These are phyloP conservation scores for Andrena camellia DNA, from an alignment of 2,888 invertebrate genomes.

Conservation along the genomic window DNA sequence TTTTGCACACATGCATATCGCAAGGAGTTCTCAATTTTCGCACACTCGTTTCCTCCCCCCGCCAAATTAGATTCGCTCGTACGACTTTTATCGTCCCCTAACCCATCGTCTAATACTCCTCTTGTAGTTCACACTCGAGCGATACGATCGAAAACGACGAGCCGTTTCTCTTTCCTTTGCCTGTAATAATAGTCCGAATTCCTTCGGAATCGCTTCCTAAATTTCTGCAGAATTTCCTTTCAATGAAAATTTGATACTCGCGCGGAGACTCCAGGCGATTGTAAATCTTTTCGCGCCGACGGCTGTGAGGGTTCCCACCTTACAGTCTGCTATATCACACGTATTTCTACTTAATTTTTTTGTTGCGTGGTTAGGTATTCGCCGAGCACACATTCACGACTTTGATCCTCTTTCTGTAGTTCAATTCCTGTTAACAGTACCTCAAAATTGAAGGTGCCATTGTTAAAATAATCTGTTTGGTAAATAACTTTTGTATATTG, in stretches of 20 bases:
- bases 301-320: conserved; percentile 20
- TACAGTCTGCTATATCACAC: conserved; percentile 1
- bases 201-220: conserved; percentile 56
- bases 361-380: not conserved
- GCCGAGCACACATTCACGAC: not conserved
- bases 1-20: conserved; percentile 21
- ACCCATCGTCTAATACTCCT: conserved; percentile 68
- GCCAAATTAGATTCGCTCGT: conserved; percentile 66
- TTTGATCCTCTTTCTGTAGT: not conserved
- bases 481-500: not conserved
- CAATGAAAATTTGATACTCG: conserved; percentile 68
- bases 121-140: conserved; percentile 54
- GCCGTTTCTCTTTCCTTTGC: conserved; percentile 43
- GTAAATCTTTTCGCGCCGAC: conserved; percentile 42
- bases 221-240: conserved; percentile 62
- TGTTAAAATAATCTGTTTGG: not conserved
- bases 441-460: too few relatives aligned
- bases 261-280: conserved; percentile 5
- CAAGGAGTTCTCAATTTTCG: conserved; percentile 57
- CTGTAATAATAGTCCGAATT: conserved; percentile 63
- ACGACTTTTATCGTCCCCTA: conserved; percentile 68
- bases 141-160: conserved; percentile 48
- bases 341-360: conserved; percentile 24
- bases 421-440: too few relatives aligned
- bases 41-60: conserved; percentile 37